A percentile compares a stretch with the other conserved stretches of the same genome.
phyloP scores from a whole-genome alignment of 2,797 vertebrate species.

The Neomorphus geoffroyi region DNA sequence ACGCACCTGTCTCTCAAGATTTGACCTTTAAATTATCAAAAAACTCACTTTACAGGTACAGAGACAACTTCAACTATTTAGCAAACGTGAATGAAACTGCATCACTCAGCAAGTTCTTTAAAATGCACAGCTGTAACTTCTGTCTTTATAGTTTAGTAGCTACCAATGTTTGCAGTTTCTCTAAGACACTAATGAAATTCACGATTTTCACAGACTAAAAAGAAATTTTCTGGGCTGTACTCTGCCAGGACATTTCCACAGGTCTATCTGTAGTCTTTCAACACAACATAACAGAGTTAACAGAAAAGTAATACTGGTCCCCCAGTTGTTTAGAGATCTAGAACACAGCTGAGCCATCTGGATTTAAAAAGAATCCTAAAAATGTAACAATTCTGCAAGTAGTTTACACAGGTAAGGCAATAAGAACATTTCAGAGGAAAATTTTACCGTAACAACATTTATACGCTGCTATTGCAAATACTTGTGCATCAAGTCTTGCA shows the following conservation, averaged over 20 bases:
- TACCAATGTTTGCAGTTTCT: neutral
- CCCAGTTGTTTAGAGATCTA: neutral
- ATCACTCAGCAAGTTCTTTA: neutral
- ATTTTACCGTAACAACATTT: neutral
- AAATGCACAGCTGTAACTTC: neutral
- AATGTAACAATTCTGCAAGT: neutral
- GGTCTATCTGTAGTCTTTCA: neutral
- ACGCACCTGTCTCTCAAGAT: neutral
- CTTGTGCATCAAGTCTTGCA: neutral
- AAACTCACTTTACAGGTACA: neutral
- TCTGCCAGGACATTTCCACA: neutral
- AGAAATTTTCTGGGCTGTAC: neutral
- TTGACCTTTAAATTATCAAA: neutral
- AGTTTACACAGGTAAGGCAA: neutral
- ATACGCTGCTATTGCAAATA: neutral
- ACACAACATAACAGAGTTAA: neutral
- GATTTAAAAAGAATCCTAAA: neutral
- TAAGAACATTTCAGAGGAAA: neutral
- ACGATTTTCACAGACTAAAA: neutral
- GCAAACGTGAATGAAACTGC: neutral
- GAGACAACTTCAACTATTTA: neutral
- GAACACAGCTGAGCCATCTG: neutral
- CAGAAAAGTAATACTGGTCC: neutral
- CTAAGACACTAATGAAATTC: neutral
- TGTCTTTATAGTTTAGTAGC: neutral